These are phyloP conservation scores for Platygyra sinensis DNA, from an alignment of 64 coral and sea anemone genomes.

Conservation along the genomic window DNA sequence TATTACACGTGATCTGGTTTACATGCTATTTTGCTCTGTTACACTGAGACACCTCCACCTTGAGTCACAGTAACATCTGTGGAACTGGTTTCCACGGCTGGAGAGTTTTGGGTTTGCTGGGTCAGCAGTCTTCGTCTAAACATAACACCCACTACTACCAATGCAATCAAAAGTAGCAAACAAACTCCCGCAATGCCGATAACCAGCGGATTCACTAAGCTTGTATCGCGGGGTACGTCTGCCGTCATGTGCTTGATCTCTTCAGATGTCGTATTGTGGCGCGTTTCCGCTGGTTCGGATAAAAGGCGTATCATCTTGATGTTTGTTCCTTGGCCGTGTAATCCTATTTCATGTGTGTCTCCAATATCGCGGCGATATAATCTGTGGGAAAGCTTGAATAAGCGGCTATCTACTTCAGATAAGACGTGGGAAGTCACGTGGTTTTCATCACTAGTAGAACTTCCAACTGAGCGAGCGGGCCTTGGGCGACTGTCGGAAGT, in stretches of 20 bases:
- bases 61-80: conserved; percentile 5
- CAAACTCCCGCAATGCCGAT: conserved; percentile 88
- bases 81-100: conserved; percentile 55
- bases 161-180: conserved; percentile 54
- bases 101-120: conserved; percentile 43
- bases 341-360: conserved; percentile 32
- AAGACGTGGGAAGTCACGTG: conserved; percentile 6
- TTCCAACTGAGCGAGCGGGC: conserved; percentile 26
- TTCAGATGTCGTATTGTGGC: background rate
- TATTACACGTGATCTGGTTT: background rate
- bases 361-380: conserved; percentile 51
- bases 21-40: background rate
- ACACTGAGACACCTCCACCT: conserved; percentile 24
- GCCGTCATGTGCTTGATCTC: background rate
- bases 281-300: conserved; percentile 35
- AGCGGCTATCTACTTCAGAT: conserved; percentile 8
- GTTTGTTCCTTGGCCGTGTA: conserved; percentile 73
- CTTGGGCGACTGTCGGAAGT: conserved; percentile 28
- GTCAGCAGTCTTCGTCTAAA: conserved; percentile 65
- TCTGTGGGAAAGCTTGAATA: background rate
- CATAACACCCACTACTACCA: conserved; percentile 56
- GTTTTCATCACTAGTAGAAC: background rate
- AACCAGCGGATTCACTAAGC: conserved; percentile 87
- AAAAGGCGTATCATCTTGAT: conserved; percentile 86
- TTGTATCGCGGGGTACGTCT: conserved; percentile 6